Percentiles rank a stretch among this genome's conserved stretches.
phyloP scores from a whole-genome alignment of 2,888 invertebrate genomes.

The Conchocele bisecta region DNA sequence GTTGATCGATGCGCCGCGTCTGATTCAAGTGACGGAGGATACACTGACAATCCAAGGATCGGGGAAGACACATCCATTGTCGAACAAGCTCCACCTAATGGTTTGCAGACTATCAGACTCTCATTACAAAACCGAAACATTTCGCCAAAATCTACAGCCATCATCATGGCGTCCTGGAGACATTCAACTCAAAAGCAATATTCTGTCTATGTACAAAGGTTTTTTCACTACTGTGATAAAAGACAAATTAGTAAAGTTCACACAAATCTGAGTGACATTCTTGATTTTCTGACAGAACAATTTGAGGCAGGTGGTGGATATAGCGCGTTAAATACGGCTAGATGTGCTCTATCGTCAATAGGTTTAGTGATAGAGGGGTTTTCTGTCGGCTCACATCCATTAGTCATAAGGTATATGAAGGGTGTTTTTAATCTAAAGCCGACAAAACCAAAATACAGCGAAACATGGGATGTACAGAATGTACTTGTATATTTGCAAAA shows the following conservation, averaged over 20 bases:
- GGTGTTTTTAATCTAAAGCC: too few species aligned
- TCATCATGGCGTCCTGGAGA: slow-evolving; percentile 27
- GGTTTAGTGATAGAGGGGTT: too few species aligned
- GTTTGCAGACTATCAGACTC: slow-evolving; percentile 19
- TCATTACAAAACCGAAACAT: background rate
- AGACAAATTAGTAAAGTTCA: slow-evolving; percentile 4
- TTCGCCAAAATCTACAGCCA: background rate
- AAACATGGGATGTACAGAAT: too few species aligned
- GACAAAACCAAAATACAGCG: too few species aligned
- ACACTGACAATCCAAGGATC: slow-evolving; percentile 14
- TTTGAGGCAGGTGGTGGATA: too few species aligned
- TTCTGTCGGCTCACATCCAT: too few species aligned
- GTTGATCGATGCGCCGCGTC: slow-evolving; percentile 4
- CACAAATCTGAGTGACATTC: too few species aligned
- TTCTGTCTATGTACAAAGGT: slow-evolving; percentile 17
- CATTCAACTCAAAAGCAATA: slow-evolving; percentile 34
- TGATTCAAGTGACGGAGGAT: slow-evolving; percentile 2
- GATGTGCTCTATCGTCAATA: too few species aligned
- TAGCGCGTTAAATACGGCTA: too few species aligned
- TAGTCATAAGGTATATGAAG: too few species aligned
- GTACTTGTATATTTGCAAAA: too few species aligned
- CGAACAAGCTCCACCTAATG: slow-evolving; percentile 18
- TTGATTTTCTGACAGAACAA: too few species aligned
- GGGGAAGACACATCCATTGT: slow-evolving; percentile 13
- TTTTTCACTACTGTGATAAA: slow-evolving; percentile 23